phyloP scores from a whole-genome alignment of 35 echinoderm and acorn worm species.

The Lytechinus pictus region DNA sequence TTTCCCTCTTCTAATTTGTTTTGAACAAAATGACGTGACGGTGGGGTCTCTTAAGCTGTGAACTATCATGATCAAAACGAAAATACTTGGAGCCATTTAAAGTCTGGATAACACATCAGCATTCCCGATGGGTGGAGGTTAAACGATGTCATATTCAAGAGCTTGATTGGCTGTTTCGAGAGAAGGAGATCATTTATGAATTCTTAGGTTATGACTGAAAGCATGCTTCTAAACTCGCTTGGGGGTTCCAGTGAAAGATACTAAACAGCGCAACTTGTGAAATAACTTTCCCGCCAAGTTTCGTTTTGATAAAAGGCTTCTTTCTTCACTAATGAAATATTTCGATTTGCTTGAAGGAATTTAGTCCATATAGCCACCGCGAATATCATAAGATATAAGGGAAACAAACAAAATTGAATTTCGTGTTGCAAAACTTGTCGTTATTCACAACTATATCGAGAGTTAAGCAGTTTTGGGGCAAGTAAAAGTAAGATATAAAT shows the following conservation, averaged over 20 bases:
- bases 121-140: not conserved
- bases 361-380: not conserved
- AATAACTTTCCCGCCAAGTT: not conserved
- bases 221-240: not conserved
- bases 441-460: no score
- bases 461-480: no score
- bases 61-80: not conserved
- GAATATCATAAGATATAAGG: not conserved
- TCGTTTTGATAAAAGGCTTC: not conserved
- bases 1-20: no score
- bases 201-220: constrained; percentile 1
- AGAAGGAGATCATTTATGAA: not conserved
- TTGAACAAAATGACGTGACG: not conserved
- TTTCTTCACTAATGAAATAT: not conserved
- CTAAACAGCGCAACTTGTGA: not conserved
- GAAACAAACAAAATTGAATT: not conserved
- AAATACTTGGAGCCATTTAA: not conserved
- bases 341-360: not conserved
- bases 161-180: not conserved
- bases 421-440: not conserved
- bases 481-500: no score
- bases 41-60: not conserved
- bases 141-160: not conserved
- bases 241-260: not conserved
- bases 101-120: not conserved